Percentiles rank a stretch among this genome's conserved stretches.
phyloP scores from a whole-genome alignment of 1,140 invertebrate genomes.

The Penaeus vannamei region DNA sequence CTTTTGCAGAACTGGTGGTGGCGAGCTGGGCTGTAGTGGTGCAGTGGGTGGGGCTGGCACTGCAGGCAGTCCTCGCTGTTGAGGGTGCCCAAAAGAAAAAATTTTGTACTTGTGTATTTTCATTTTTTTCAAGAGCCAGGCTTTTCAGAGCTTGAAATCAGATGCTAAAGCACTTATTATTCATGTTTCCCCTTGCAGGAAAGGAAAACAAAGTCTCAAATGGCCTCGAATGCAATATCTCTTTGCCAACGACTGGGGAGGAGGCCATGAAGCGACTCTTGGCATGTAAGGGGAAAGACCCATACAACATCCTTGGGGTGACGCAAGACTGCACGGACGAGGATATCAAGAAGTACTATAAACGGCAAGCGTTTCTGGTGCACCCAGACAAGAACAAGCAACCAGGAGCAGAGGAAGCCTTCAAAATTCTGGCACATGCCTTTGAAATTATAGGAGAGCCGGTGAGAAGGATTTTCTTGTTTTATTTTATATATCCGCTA shows the following conservation, averaged over 20 bases:
- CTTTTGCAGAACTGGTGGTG: slow-evolving; percentile 42
- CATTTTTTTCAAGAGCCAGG: too few relatives aligned
- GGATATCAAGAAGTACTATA: slow-evolving; percentile 81
- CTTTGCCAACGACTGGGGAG: slow-evolving; percentile 89
- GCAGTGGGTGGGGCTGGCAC: slow-evolving; percentile 49
- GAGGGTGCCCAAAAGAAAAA: too few relatives aligned
- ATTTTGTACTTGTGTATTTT: too few relatives aligned
- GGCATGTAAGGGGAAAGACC: slow-evolving; percentile 94
- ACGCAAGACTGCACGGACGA: slow-evolving; percentile 89
- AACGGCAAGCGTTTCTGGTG: slow-evolving; percentile 87
- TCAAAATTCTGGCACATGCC: slow-evolving; percentile 94
- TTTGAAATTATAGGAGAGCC: slow-evolving; percentile 95
- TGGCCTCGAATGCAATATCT: slow-evolving; percentile 84
- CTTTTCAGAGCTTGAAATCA: too few relatives aligned
- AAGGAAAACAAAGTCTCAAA: slow-evolving; percentile 70
- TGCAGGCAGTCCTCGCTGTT: slow-evolving; percentile 41
- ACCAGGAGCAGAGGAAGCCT: slow-evolving; percentile 94
- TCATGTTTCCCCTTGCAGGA: slow-evolving; percentile 3
- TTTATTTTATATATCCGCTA: neutral
- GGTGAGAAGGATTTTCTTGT: slow-evolving; percentile 73
- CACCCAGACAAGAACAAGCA: slow-evolving; percentile 97
- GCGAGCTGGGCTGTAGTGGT: slow-evolving; percentile 47
- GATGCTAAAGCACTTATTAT: neutral
- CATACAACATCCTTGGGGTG: slow-evolving; percentile 92
- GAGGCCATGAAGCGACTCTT: slow-evolving; percentile 94